Conservation (phyloP, 2,113 vertebrate species). For the Polypterus bichir region DNA sequence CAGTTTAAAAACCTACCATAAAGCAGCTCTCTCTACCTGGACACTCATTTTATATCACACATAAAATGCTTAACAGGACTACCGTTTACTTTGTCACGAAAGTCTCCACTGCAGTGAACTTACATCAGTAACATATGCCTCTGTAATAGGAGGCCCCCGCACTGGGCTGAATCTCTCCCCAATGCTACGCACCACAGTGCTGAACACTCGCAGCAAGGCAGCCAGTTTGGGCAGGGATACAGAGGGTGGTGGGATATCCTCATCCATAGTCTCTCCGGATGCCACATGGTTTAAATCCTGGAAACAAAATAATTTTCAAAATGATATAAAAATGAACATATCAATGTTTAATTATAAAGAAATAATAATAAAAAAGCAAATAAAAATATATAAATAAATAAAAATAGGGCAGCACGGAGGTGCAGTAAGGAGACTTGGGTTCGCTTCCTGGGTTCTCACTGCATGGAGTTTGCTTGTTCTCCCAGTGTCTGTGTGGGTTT, state of each 20-base stretch:
- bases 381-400: background rate
- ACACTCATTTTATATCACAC: no score
- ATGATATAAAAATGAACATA: background rate
- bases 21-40: no score
- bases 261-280: conserved; percentile 73
- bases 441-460: no score
- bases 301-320: conserved; percentile 10
- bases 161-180: conserved; percentile 87
- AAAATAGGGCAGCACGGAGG: background rate
- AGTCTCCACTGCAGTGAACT: conserved; percentile 17
- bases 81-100: no score
- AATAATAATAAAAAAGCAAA: background rate
- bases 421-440: no score
- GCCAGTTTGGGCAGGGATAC: conserved; percentile 91
- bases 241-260: conserved; percentile 89
- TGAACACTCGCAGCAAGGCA: conserved; percentile 87
- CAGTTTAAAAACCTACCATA: no score
- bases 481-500: no score
- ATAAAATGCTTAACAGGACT: no score
- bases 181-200: conserved; percentile 93
- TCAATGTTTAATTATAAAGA: background rate
- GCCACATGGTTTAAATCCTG: conserved; percentile 87
- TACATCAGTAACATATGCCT: conserved; percentile 88
- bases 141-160: conserved; percentile 84
- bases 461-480: no score